Base-by-base conservation (phyloP, 2,797 vertebrate genomes). In the Jordanella pulchra region DNA sequence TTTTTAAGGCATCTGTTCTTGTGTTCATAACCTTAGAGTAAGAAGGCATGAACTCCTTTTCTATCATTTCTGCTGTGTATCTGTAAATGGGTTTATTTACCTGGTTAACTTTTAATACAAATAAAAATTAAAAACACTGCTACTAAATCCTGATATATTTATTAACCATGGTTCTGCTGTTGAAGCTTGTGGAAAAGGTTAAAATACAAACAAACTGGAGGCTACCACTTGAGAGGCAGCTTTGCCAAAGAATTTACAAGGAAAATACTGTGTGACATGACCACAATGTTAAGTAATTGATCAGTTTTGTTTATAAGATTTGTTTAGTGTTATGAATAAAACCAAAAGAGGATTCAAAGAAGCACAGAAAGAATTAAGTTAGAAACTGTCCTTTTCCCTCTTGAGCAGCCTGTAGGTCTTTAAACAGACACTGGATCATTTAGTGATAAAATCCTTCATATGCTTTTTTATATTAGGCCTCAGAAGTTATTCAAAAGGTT, bases 161-260 rank as follows among this genome's bases (percentile, higher is more conserved):
- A 39, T 61, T 23, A 61, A 61, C 0, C 21, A 14, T n/a, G 18
- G 21, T 14, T 13, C 11, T 14, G 35, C 35, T 42, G 32, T 25
- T n/a, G 60, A 42, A 61, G 32, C 35, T 61, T 42, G 21, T 7
- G 32, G 60, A 61, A 61, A 61, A 61, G 60, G 60, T 42, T 23
- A 61, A n/a, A 23, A 13, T 39, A n/a, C 21, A 42, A 60, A 42
- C 21, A 39, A 61, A 61, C 32, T 39, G 0, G 21, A 61, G 21
- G 21, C 3, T 21, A 21, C 11, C 32, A 61, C 2, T n/a, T 23
- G n/a, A n/a, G n/a, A n/a, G n/a, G n/a, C n/a, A n/a, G n/a, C n/a
- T n/a, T n/a, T 32, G 60, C 60, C 60, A 42, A 12, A 42, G 1
- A 1, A 42, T 42, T 61, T n/a, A 61, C 2, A n/a, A 25, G 60